These are phyloP conservation scores for Harlomillsia oculata DNA, from an alignment of 1,140 invertebrate genomes.

Conservation along the genomic window DNA sequence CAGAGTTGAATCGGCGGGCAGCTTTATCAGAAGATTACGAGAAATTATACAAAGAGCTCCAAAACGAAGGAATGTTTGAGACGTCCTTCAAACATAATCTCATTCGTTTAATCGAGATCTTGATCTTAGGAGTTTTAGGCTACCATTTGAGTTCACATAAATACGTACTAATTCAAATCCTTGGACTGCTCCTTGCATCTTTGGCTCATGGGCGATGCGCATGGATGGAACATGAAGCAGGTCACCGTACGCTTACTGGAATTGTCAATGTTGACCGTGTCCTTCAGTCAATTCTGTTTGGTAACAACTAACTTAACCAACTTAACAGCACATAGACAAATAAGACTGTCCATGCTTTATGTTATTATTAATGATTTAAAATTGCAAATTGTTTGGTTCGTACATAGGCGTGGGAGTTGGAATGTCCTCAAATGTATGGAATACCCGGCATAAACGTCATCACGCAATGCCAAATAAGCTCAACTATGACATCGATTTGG, in stretches of 20 bases:
- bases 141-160: background rate
- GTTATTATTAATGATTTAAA: background rate
- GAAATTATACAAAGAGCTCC: background rate
- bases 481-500: conserved; percentile 16
- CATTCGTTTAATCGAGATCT: background rate
- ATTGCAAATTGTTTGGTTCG: background rate
- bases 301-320: background rate
- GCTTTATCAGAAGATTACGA: background rate
- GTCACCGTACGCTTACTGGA: conserved; percentile 20
- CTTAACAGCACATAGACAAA: background rate
- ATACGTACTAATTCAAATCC: background rate
- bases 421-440: background rate
- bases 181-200: conserved; percentile 3
- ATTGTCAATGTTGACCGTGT: conserved; percentile 12
- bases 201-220: conserved; percentile 10
- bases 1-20: no score
- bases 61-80: conserved; percentile 1
- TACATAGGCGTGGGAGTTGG: background rate
- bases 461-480: conserved; percentile 22
- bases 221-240: conserved; percentile 21
- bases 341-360: background rate
- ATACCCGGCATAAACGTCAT: conserved; percentile 11
- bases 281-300: conserved; percentile 16
- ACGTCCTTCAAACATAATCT: background rate
- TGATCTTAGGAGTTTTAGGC: background rate